A percentile compares a stretch with the other conserved stretches of the same genome.
Conservation (phyloP, 2,888 invertebrate genomes). For the Strigamia crassipes region DNA sequence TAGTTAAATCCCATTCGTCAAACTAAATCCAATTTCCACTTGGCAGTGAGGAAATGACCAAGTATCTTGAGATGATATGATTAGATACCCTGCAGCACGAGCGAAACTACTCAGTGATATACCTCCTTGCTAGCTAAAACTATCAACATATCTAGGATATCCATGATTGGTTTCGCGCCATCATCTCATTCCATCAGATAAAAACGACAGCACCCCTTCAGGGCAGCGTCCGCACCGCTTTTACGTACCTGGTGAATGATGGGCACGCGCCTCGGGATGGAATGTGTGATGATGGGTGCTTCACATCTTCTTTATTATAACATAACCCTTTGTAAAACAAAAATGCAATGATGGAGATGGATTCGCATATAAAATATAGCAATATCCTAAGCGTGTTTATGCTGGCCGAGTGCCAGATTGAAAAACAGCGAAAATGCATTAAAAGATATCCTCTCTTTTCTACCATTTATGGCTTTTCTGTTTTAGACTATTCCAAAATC, state of each 20-base stretch:
- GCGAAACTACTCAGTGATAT: constrained; percentile 5
- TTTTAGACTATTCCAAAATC: constrained; percentile 1
- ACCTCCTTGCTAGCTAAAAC: neutral
- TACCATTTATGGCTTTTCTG: neutral
- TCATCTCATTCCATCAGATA: constrained; percentile 32
- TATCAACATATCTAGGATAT: constrained; percentile 25
- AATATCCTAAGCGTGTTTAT: constrained; percentile 24
- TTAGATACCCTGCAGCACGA: neutral
- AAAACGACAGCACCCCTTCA: neutral
- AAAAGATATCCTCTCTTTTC: constrained; percentile 15
- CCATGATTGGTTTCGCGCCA: constrained; percentile 14
- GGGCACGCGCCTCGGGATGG: constrained; percentile 1
- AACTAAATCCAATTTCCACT: neutral
- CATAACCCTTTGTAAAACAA: constrained; percentile 15
- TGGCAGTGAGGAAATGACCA: neutral
- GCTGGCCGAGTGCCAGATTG: constrained; percentile 6
- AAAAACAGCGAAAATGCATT: constrained; percentile 19
- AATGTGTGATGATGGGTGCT: constrained; percentile 12
- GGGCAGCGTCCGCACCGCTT: neutral
- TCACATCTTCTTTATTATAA: neutral
- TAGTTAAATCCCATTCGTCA: neutral
- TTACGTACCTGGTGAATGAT: constrained; percentile 27
- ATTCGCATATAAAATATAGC: constrained; percentile 29
- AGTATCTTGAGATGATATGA: neutral
- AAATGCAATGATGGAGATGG: constrained; percentile 6